phyloP scores from a whole-genome alignment of 1,140 invertebrate species.

The Drosophila grimshawi region DNA sequence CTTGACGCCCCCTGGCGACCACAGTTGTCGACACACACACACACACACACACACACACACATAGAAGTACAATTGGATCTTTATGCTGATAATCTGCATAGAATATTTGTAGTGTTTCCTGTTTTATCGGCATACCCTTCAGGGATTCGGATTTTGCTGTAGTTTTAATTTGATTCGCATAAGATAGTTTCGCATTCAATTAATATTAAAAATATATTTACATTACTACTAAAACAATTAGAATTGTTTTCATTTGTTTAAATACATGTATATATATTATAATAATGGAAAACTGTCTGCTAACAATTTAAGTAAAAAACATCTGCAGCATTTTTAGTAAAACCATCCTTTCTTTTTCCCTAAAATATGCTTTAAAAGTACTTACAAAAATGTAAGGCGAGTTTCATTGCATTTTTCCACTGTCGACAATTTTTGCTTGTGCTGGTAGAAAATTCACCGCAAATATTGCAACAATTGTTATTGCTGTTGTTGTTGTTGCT shows the following conservation, averaged over 20 bases:
- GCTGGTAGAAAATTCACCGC: constrained; percentile 43
- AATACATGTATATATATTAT: no score
- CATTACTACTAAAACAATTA: background rate
- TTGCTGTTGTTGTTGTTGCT: constrained; percentile 11
- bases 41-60: background rate
- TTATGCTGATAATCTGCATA: constrained; percentile 32
- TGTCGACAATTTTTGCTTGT: constrained; percentile 1
- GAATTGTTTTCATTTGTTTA: background rate
- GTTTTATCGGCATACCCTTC: background rate
- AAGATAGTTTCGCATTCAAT: constrained; percentile 5
- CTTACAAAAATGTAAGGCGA: no score
- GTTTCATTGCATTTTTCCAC: background rate
- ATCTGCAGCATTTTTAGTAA: no score
- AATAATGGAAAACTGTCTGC: no score
- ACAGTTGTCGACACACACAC: constrained; percentile 28
- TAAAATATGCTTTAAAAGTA: no score
- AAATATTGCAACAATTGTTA: constrained; percentile 58
- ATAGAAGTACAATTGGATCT: constrained; percentile 18
- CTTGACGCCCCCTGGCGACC: constrained; percentile 47
- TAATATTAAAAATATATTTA: background rate
- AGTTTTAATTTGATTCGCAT: constrained; percentile 18
- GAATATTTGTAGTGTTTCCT: constrained; percentile 12
- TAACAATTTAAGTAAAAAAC: no score
- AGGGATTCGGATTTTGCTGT: background rate
- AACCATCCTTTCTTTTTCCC: no score